Conservation (phyloP, 2,113 vertebrate genomes). For the Uria aalge region DNA sequence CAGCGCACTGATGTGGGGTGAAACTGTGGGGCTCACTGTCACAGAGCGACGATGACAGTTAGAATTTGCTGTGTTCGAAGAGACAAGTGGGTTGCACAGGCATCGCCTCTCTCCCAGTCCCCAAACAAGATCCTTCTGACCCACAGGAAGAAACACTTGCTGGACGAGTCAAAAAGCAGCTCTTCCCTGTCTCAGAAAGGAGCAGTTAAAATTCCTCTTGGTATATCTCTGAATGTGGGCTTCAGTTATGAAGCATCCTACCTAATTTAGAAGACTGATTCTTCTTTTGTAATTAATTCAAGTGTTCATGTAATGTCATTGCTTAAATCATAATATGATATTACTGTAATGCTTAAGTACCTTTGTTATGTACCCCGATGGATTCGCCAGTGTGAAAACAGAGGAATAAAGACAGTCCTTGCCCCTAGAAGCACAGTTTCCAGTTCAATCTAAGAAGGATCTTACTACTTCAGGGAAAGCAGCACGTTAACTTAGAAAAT, state of each 20-base stretch:
- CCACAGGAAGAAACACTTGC: neutral
- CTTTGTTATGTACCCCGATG: neutral
- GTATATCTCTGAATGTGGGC: neutral
- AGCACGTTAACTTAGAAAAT: neutral
- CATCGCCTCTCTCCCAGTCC: neutral
- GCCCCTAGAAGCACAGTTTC: neutral
- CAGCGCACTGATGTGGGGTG: neutral
- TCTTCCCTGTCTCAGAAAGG: neutral
- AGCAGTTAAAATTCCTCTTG: neutral
- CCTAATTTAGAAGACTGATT: neutral
- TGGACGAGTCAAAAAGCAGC: neutral
- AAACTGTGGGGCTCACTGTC: neutral
- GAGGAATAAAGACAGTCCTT: neutral
- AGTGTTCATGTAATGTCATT: accelerated
- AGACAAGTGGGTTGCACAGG: neutral
- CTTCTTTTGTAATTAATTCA: neutral
- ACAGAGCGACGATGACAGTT: neutral
- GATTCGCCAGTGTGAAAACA: neutral
- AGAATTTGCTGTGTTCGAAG: neutral
- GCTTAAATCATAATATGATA: neutral
- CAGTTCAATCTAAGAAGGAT: neutral
- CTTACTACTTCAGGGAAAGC: neutral
- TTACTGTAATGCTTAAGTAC: neutral
- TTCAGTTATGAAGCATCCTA: neutral
- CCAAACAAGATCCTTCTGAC: neutral